Conservation (phyloP, 2,888 invertebrate genomes). For the Dolomedes plantarius region DNA sequence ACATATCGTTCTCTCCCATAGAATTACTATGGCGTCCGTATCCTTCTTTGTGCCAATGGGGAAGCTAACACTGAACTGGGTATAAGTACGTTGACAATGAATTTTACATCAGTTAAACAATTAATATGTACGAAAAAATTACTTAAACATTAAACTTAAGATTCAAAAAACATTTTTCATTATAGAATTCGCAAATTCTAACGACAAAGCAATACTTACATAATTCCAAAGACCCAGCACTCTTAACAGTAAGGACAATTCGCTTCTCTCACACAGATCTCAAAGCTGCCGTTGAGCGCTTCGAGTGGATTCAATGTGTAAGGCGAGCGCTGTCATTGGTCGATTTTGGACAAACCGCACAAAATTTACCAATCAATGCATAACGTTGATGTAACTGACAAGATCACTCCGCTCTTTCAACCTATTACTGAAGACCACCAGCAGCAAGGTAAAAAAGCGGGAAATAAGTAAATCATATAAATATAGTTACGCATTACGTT, state of each 20-base stretch:
- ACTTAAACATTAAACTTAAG: background rate
- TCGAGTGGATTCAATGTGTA: conserved; percentile 30
- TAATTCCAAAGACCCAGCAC: conserved; percentile 20
- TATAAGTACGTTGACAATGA: background rate
- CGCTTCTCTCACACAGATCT: conserved; percentile 10
- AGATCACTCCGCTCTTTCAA: conserved; percentile 39
- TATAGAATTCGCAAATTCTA: background rate
- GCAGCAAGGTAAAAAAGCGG: conserved; percentile 31
- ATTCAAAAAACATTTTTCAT: background rate
- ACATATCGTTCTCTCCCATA: conserved; percentile 39
- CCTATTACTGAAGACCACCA: conserved; percentile 45
- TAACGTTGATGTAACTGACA: conserved; percentile 51
- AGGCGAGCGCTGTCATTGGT: conserved; percentile 48
- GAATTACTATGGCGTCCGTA: conserved; percentile 70
- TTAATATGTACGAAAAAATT: background rate
- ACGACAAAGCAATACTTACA: conserved; percentile 43
- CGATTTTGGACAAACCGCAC: conserved; percentile 58
- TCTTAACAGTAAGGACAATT: background rate
- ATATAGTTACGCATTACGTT: too few species aligned
- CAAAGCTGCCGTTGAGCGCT: conserved; percentile 63
- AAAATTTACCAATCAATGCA: conserved; percentile 47
- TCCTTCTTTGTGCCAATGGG: conserved; percentile 62
- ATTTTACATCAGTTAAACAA: background rate
- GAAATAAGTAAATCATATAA: conserved; percentile 41
- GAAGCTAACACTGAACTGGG: conserved; percentile 30